Percentiles rank a stretch among this genome's conserved stretches.
Conservation (phyloP, 2,113 vertebrate species). For the Harpagus bidentatus region DNA sequence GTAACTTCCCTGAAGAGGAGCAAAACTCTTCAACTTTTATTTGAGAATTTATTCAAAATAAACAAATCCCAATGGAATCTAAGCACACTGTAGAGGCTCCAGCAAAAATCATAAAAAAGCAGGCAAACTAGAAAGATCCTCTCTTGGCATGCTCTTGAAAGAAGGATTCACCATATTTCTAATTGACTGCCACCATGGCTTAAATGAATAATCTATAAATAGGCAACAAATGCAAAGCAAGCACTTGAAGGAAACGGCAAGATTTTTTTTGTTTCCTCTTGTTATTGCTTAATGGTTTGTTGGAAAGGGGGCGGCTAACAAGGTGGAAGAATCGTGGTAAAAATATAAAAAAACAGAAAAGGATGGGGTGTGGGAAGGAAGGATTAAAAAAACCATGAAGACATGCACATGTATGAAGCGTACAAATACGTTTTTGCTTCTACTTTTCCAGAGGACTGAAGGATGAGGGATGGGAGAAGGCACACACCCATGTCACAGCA, state of each 20-base stretch:
- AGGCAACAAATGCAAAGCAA: slow-evolving; percentile 43
- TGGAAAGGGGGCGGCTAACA: neutral
- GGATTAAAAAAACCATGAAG: neutral
- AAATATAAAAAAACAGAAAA: neutral
- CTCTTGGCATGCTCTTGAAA: slow-evolving; percentile 34
- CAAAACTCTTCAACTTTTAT: neutral
- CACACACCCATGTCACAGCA: neutral
- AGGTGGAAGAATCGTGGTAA: neutral
- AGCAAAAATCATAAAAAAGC: slow-evolving; percentile 1
- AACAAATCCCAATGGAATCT: slow-evolving; percentile 34
- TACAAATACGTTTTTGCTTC: neutral
- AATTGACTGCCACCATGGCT: slow-evolving; percentile 41
- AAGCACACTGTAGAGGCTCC: neutral
- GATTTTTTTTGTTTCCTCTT: neutral
- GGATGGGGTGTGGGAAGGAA: neutral
- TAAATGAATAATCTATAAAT: slow-evolving; percentile 54
- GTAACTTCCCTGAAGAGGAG: neutral
- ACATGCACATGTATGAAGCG: neutral
- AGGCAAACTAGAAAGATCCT: slow-evolving; percentile 5
- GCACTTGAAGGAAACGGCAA: neutral
- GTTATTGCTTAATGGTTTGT: neutral
- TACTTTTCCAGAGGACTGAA: neutral
- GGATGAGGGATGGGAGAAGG: neutral
- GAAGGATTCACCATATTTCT: slow-evolving; percentile 58
- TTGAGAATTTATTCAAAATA: slow-evolving; percentile 38